These are phyloP conservation scores for Helicolenus hilgendorfi DNA, from an alignment of 2,797 vertebrate genomes.

Conservation along the genomic window DNA sequence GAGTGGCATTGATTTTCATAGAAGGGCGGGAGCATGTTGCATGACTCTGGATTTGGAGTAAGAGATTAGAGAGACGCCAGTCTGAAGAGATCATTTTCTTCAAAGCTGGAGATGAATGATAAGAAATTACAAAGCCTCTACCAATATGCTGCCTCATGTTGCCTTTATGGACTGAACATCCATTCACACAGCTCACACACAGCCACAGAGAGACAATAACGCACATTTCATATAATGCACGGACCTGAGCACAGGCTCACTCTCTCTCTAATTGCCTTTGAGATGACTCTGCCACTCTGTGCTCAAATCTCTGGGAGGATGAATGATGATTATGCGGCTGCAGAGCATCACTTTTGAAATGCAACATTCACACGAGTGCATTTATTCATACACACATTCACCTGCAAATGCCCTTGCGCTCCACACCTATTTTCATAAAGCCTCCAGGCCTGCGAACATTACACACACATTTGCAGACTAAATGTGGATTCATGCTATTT, in stretches of 20 bases:
- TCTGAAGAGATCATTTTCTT: slow-evolving; percentile 41
- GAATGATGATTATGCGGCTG: slow-evolving; percentile 64
- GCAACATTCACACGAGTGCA: slow-evolving; percentile 50
- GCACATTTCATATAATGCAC: slow-evolving; percentile 34
- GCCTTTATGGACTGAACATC: slow-evolving; percentile 19
- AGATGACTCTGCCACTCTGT: slow-evolving; percentile 58
- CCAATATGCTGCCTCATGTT: slow-evolving; percentile 33
- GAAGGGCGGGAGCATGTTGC: slow-evolving; percentile 4
- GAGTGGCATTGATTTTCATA: slow-evolving; percentile 55
- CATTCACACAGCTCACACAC: slow-evolving; percentile 12
- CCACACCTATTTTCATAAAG: slow-evolving; percentile 9
- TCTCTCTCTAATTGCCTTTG: slow-evolving; percentile 63
- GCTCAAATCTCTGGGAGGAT: slow-evolving; percentile 55
- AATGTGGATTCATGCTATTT: neutral
- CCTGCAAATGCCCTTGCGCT: slow-evolving; percentile 39
- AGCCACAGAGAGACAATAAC: slow-evolving; percentile 13
- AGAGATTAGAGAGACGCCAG: slow-evolving; percentile 1
- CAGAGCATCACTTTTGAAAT: slow-evolving; percentile 60
- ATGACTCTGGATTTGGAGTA: slow-evolving; percentile 9
- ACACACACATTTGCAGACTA: neutral
- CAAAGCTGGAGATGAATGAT: slow-evolving; percentile 38
- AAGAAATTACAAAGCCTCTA: slow-evolving; percentile 26
- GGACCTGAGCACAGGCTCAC: slow-evolving; percentile 25
- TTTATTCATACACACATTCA: slow-evolving; percentile 43
- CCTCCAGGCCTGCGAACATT: slow-evolving; percentile 19